Percentiles rank a stretch among this genome's conserved stretches.
These are phyloP conservation scores for Plutomurus gul DNA, from an alignment of 1,140 invertebrate species.

Conservation along the genomic window DNA sequence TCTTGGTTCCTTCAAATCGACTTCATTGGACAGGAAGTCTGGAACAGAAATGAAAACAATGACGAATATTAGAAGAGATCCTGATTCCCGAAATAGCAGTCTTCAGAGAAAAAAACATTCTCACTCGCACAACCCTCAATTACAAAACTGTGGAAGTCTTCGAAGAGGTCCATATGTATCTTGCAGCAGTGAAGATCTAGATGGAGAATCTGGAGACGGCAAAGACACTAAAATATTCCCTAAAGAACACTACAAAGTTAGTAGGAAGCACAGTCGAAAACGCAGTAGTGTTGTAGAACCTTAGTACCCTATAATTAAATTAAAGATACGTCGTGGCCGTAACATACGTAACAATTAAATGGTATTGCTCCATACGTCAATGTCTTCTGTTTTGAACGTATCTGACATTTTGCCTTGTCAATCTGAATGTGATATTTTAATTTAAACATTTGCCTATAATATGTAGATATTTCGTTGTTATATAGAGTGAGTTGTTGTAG, in stretches of 20 bases:
- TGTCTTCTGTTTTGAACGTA: background rate
- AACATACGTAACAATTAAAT: background rate
- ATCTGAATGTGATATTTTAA: constrained; percentile 36
- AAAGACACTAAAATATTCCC: constrained; percentile 51
- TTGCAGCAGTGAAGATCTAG: constrained; percentile 51
- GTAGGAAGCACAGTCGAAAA: constrained; percentile 52
- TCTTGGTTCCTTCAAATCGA: constrained; percentile 41
- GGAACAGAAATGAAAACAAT: constrained; percentile 47
- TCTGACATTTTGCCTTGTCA: constrained; percentile 37
- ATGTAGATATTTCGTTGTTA: background rate
- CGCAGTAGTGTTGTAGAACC: constrained; percentile 33
- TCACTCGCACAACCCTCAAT: constrained; percentile 10
- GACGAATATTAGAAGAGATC: background rate
- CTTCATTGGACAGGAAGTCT: constrained; percentile 16
- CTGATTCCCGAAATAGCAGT: constrained; percentile 37
- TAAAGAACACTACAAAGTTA: constrained; percentile 53
- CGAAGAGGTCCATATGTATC: constrained; percentile 46
- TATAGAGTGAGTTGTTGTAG: background rate
- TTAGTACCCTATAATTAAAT: background rate
- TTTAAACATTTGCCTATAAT: background rate
- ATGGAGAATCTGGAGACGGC: constrained; percentile 34
- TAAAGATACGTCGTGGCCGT: background rate
- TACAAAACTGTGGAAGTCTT: constrained; percentile 39
- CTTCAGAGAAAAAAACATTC: constrained; percentile 42
- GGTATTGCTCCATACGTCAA: constrained; percentile 24